A percentile compares a stretch with the other conserved stretches of the same genome.
Evolutionary conservation across 1,140 invertebrate genomes (phyloP).

Genomic region (Sarcophaga bullata): DNA sequence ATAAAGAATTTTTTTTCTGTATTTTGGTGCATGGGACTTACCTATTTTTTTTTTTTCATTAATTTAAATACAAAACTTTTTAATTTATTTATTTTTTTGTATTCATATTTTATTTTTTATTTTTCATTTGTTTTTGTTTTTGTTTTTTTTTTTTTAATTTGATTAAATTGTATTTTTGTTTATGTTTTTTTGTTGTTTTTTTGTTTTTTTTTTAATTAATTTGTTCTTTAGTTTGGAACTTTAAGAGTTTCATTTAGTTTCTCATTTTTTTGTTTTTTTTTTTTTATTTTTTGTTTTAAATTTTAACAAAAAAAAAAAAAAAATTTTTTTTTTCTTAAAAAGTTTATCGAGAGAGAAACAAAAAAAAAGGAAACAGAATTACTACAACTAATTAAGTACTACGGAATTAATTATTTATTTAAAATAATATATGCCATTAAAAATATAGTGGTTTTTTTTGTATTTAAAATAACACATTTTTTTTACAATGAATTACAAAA

Average conservation of each 20-base stretch:
- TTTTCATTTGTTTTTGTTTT: slow-evolving; percentile 16
- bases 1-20: neutral
- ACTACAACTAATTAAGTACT: too few relatives aligned
- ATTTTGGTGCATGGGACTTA: neutral
- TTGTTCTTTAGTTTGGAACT: slow-evolving; percentile 34
- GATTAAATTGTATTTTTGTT: slow-evolving; percentile 5
- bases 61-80: slow-evolving; percentile 17
- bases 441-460: neutral
- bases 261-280: neutral
- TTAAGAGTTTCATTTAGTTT: slow-evolving; percentile 41
- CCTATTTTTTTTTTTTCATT: neutral
- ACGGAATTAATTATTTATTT: neutral
- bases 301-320: slow-evolving; percentile 5
- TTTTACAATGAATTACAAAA: too few relatives aligned
- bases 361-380: neutral
- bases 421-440: slow-evolving; percentile 19
- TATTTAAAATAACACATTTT: too few relatives aligned
- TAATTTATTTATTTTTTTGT: neutral
- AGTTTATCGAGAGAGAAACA: neutral
- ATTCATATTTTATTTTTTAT: slow-evolving; percentile 24
- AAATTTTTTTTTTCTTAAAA: too few relatives aligned
- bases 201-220: neutral
- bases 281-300: neutral
- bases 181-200: neutral
- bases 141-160: slow-evolving; percentile 3